Base-by-base conservation (phyloP, 2,113 vertebrate genomes). In the Pomatostomus ruficeps region DNA sequence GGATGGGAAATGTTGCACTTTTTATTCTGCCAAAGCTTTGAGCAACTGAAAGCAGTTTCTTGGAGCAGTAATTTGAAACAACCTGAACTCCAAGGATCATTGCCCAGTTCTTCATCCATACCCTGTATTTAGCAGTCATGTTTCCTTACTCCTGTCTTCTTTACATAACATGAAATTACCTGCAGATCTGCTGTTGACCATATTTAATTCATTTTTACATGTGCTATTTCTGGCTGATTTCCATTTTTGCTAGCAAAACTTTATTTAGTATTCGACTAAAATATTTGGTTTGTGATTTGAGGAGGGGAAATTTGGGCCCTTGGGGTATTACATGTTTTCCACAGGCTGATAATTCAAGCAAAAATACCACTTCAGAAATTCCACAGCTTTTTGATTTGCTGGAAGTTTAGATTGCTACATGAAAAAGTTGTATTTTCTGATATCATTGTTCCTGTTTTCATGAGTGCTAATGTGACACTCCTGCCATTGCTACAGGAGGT, bases 401-500 rank as follows among this genome's bases (percentile, higher is more conserved):
- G 46, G 45, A 82, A 54, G 43, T 61, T 59, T 5, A 14, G 25
- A 31, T 26, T 68, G n/a, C 36, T 91, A 9, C 43, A 29, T 72
- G 57, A 26, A 73, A 72, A 45, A 23, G 12, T 15, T n/a, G 28
- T 17, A n/a, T 89, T 88, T 73, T 70, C 45, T 83, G 38, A 8
- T 46, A 22, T 67, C 2, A 6, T 9, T 68, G 66, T 40, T 66
- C 28, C 38, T 84, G 31, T 48, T 55, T 62, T 63, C 11, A 16
- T 77, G 51, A 55, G 14, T 70, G 28, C 46, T 79, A 46, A 86
- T 70, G 22, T 52, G 71, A 57, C 36, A 24, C 21, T 48, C 33
- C n/a, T 58, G 29, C 75, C 65, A 43, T 26, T 91, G 16, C 90
- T 94, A 13, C 95, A 99, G 99, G 97, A 98, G 98, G 42, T 99